A percentile compares a stretch with the other conserved stretches of the same genome.
phyloP scores from a whole-genome alignment of 1,140 invertebrate species.

The Eueides isabella region DNA sequence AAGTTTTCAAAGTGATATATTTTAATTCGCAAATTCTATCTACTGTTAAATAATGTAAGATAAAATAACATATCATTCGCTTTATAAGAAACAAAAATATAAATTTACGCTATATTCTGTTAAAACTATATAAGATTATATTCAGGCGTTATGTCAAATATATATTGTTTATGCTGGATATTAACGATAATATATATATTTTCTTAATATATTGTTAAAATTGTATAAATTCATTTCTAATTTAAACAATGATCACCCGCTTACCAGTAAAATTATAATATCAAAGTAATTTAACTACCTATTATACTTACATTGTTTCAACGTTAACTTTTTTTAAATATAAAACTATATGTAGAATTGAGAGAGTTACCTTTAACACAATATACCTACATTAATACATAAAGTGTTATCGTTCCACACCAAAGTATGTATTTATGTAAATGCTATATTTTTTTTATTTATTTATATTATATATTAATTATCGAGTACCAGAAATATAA shows the following conservation, averaged over 20 bases:
- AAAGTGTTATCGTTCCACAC: not conserved
- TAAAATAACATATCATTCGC: slow-evolving; percentile 80
- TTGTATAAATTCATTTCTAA: not conserved
- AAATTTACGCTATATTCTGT: slow-evolving; percentile 41
- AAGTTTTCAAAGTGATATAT: slow-evolving; percentile 42
- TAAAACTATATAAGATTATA: slow-evolving; percentile 46
- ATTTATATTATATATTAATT: not conserved
- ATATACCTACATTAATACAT: not conserved
- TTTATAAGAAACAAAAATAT: slow-evolving; percentile 70
- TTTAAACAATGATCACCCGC: not conserved
- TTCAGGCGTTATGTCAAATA: slow-evolving; percentile 42
- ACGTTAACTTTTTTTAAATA: not conserved
- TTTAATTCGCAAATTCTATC: slow-evolving; percentile 42
- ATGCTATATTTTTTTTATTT: not conserved
- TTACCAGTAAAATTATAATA: not conserved
- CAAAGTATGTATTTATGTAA: not conserved
- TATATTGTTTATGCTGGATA: slow-evolving; percentile 27
- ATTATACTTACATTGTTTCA: not conserved
- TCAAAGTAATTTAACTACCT: not conserved
- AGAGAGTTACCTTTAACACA: not conserved
- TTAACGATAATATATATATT: slow-evolving; percentile 8
- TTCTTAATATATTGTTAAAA: not conserved
- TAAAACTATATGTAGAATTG: not conserved
- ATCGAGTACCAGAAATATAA: not conserved
- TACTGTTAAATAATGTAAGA: slow-evolving; percentile 58